Percentiles rank a stretch among this genome's conserved stretches.
Evolutionary conservation across 2,113 vertebrate species (phyloP).

Genomic region (Lagenorhynchus albirostris): DNA sequence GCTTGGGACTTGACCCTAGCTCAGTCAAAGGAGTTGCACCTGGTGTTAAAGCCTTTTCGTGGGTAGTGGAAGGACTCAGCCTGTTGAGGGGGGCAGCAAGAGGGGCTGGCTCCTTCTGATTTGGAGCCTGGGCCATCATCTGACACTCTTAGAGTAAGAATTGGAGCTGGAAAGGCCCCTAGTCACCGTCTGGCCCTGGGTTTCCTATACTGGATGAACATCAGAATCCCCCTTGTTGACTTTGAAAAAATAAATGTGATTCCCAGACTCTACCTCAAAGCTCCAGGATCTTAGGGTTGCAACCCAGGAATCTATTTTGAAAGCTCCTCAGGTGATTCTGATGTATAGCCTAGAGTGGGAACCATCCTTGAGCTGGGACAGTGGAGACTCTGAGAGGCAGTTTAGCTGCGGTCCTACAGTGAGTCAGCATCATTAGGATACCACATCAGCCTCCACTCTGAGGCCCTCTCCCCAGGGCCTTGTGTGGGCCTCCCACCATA

Average conservation of each 20-base stretch:
- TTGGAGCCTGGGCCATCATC: background rate
- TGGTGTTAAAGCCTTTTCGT: background rate
- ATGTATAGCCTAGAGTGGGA: background rate
- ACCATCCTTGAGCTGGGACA: background rate
- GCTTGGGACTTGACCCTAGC: background rate
- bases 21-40: background rate
- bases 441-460: background rate
- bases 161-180: background rate
- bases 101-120: background rate
- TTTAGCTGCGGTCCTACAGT: background rate
- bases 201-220: conserved; percentile 20
- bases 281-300: background rate
- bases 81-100: background rate
- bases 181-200: background rate
- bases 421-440: background rate
- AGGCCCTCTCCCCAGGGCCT: background rate
- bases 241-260: conserved; percentile 32
- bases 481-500: background rate
- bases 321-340: background rate
- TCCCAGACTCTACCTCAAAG: background rate
- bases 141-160: conserved; percentile 14
- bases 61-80: background rate
- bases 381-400: background rate
- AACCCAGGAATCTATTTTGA: conserved; percentile 30
- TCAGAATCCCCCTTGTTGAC: conserved; percentile 16